Percentiles rank a stretch among this genome's conserved stretches.
phyloP scores from a whole-genome alignment of 2,113 vertebrate genomes.

The Benitochromis conjunctus region DNA sequence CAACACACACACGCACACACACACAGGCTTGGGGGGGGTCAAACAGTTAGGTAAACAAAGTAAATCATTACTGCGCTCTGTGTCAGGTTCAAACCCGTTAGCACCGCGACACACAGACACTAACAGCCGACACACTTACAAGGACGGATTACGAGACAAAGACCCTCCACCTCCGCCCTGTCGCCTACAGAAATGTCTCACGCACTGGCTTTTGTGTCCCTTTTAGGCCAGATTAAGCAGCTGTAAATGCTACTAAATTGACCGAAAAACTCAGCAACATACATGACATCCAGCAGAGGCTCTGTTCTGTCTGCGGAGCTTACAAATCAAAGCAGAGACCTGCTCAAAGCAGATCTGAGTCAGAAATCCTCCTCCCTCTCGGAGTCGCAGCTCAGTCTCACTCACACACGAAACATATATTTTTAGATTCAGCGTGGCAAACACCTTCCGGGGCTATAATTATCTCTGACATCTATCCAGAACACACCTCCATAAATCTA shows the following conservation, averaged over 20 bases:
- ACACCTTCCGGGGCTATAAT: neutral
- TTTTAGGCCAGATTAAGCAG: neutral
- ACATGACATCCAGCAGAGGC: neutral
- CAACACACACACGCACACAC: neutral
- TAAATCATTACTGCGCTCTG: conserved; percentile 36
- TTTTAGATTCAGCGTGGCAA: neutral
- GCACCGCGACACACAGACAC: neutral
- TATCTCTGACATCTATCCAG: neutral
- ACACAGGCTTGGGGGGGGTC: neutral
- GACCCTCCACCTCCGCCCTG: neutral
- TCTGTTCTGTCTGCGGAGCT: neutral
- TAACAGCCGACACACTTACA: neutral
- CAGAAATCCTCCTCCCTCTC: neutral
- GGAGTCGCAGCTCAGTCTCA: neutral
- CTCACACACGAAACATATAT: neutral
- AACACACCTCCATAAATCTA: neutral
- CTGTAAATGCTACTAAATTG: neutral
- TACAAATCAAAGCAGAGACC: neutral
- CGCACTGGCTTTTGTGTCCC: neutral
- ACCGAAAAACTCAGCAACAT: neutral
- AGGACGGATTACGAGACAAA: neutral
- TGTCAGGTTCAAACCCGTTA: conserved; percentile 20
- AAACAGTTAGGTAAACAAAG: conserved; percentile 49
- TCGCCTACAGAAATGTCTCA: neutral
- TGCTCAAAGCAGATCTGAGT: neutral